Base-by-base conservation (phyloP, 1,140 invertebrate species). In the Drosophila nikananu region DNA sequence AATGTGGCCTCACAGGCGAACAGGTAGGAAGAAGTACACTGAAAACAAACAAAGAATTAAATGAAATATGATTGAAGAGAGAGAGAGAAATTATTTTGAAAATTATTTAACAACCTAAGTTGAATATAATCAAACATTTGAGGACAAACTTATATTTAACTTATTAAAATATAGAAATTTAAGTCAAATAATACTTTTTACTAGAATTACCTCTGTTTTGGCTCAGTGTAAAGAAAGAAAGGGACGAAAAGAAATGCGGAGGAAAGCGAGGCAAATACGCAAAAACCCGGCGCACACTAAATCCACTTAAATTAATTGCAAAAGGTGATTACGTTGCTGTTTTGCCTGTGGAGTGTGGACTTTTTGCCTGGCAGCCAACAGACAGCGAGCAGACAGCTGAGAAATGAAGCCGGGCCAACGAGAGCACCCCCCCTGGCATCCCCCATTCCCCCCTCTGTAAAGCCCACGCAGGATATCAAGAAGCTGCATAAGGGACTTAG, bases 241-340 rank as follows among this genome's bases (percentile, higher is more conserved):
- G 27, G 13, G 62, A 52, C 3, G 10, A 21, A 9, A 17, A 9
- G 52, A 21, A 35, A 54, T 9, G 52, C 19, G 5, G 51, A 48
- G 21, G 15, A 63, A 19, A 23, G 49, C 39, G 62, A 37, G 68
- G 77, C 74, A 90, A 90, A 86, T 90, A 90, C 86, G 86, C 67
- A 89, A 90, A 89, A 89, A 80, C 86, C 83, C 65, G 80, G 70
- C 68, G 83, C 87, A 83, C 83, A 91, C 83, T 86, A 92, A 91
- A 92, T 92, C 90, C 90, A 92, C 86, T 92, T 92, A 92, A 92
- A 92, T 92, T 92, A 92, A 92, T 92, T 92, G 90, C 90, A 86
- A 92, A 92, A 92, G 90, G 90, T 92, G 90, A 92, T 92, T 92
- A 92, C 90, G 90, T 90, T 90, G 86, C 86, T 82, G 81, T 90